Conservation (phyloP, 35 echinoderm and acorn worm species). For the Apostichopus parvimensis region DNA sequence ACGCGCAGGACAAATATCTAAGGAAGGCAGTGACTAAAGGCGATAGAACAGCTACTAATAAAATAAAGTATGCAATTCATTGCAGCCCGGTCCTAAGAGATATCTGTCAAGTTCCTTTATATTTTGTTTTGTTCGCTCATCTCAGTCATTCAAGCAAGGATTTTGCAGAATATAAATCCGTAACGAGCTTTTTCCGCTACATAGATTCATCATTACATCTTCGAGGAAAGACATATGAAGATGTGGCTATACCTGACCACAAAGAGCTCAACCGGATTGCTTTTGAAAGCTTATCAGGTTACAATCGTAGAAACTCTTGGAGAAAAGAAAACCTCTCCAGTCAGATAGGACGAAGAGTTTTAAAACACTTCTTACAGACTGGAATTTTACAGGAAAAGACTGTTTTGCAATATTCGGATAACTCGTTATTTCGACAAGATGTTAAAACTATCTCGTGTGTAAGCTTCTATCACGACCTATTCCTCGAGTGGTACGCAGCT, state of each 20-base stretch:
- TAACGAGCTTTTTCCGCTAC: not conserved
- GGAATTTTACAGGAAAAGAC: not conserved
- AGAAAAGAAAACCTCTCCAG: not conserved
- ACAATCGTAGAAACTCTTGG: not conserved
- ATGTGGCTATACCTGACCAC: not conserved
- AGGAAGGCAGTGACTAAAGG: not conserved
- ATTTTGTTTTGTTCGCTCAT: not conserved
- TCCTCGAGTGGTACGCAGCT: constrained; percentile 4
- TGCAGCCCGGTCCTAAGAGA: not conserved
- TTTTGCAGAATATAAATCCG: not conserved
- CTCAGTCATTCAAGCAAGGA: not conserved
- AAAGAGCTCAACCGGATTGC: not conserved
- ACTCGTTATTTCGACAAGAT: not conserved
- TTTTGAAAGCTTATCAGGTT: not conserved
- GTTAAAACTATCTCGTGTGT: not conserved
- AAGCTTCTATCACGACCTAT: not conserved
- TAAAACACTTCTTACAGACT: not conserved
- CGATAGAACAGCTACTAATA: not conserved
- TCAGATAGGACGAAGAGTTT: not conserved
- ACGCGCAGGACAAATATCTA: not conserved
- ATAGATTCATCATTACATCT: not conserved
- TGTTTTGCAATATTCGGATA: not conserved
- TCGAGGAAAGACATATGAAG: not conserved
- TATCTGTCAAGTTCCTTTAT: constrained; percentile 14
- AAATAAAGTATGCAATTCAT: not conserved